Evolutionary conservation across 2,113 vertebrate species (phyloP).

Genomic region (Pithys albifrons): DNA sequence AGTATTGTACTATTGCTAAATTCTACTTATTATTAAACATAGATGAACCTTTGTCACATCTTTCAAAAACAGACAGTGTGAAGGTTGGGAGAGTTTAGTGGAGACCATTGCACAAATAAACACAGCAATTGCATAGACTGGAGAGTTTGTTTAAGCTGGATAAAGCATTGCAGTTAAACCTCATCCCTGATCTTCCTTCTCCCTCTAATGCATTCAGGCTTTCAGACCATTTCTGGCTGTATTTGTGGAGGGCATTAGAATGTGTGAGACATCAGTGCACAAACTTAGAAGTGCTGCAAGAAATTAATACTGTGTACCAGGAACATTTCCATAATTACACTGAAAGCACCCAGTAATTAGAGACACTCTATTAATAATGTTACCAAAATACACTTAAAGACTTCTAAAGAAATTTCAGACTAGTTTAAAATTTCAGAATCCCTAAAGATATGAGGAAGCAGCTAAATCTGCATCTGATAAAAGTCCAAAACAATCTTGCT

Average conservation of each 20-base stretch:
- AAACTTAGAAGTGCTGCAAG: not conserved
- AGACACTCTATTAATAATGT: slow-evolving; percentile 56
- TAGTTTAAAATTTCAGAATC: slow-evolving; percentile 23
- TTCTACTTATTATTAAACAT: not conserved
- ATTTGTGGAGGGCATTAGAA: not conserved
- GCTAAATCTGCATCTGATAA: slow-evolving; percentile 6
- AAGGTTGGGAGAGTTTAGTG: not conserved
- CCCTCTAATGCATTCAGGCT: not conserved
- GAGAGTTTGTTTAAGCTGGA: not conserved
- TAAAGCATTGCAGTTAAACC: not conserved
- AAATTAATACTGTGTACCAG: not conserved
- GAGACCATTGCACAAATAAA: not conserved
- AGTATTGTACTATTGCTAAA: not conserved
- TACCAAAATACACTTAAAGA: slow-evolving; percentile 38
- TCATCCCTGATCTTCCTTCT: not conserved
- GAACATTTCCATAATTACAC: slow-evolving; percentile 36
- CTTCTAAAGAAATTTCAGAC: slow-evolving; percentile 56
- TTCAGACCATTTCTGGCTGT: not conserved
- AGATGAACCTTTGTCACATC: not conserved
- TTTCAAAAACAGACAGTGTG: not conserved
- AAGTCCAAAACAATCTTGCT: not conserved
- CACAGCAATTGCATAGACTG: not conserved
- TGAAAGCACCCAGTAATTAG: slow-evolving; percentile 49
- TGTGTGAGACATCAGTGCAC: not conserved
- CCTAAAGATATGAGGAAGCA: slow-evolving; percentile 13